Evolutionary conservation across 2,888 invertebrate genomes (phyloP).

Genomic region (Pterostichus madidus): DNA sequence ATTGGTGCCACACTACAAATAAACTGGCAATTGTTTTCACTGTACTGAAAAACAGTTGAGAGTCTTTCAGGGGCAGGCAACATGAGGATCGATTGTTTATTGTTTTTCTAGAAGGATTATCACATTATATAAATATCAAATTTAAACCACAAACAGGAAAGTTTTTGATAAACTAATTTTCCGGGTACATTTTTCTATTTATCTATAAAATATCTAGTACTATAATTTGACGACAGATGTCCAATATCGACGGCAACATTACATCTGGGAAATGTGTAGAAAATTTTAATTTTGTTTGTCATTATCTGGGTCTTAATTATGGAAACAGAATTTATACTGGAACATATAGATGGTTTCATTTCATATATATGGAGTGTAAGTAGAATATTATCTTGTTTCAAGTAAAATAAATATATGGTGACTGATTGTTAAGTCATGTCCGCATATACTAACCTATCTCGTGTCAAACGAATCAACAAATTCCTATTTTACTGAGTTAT

Average conservation of each 20-base stretch:
- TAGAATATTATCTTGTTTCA: conserved; percentile 71
- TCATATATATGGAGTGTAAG: conserved; percentile 90
- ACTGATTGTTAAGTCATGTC: conserved; percentile 53
- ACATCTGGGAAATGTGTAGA: background rate
- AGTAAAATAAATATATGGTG: conserved; percentile 49
- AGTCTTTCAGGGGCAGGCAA: too few relatives aligned
- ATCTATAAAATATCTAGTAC: too few relatives aligned
- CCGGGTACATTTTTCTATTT: too few relatives aligned
- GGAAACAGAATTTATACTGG: conserved; percentile 71
- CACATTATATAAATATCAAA: too few relatives aligned
- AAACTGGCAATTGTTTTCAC: conserved; percentile 2
- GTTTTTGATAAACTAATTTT: too few relatives aligned
- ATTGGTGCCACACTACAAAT: conserved; percentile 3
- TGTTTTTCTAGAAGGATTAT: too few relatives aligned
- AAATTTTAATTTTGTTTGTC: conserved; percentile 20
- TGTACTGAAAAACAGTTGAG: too few relatives aligned
- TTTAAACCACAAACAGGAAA: too few relatives aligned
- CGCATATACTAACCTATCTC: conserved; percentile 1
- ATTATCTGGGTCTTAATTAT: conserved; percentile 48
- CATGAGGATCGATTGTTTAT: too few relatives aligned
- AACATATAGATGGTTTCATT: conserved; percentile 88
- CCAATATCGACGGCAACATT: too few relatives aligned
- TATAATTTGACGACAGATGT: too few relatives aligned
- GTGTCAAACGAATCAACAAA: conserved; percentile 43
- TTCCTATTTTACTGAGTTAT: background rate